A percentile compares a stretch with the other conserved stretches of the same genome.
Conservation (phyloP, 2,888 invertebrate genomes). For the Eupsilia transversa region DNA sequence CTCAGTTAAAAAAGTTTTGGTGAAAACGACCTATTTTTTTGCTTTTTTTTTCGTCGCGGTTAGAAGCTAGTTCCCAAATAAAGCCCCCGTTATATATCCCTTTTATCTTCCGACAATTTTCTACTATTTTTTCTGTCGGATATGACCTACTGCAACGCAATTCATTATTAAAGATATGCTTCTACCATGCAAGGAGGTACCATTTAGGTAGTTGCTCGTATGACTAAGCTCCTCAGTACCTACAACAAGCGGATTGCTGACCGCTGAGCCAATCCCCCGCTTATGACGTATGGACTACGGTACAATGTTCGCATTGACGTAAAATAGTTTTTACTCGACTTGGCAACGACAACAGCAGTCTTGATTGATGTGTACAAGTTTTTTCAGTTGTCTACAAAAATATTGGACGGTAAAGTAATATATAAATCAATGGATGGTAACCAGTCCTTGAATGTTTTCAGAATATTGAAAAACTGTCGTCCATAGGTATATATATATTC, state of each 20-base stretch:
- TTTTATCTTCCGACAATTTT: neutral
- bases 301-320: conserved; percentile 45
- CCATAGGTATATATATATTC: neutral
- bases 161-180: conserved; percentile 6
- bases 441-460: conserved; percentile 30
- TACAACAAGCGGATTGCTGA: conserved; percentile 29
- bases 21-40: no score
- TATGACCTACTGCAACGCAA: neutral
- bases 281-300: conserved; percentile 33
- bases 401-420: neutral
- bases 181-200: conserved; percentile 18
- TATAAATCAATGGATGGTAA: neutral
- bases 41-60: no score
- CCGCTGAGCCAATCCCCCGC: conserved; percentile 18
- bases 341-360: conserved; percentile 41
- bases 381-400: conserved; percentile 31
- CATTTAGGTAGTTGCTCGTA: conserved; percentile 18
- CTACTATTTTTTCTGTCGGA: neutral
- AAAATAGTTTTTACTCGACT: conserved; percentile 41
- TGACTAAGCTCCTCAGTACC: conserved; percentile 21
- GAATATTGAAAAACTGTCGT: conserved; percentile 6
- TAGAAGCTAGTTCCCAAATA: no score
- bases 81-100: no score
- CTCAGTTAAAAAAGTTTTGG: no score
- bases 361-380: conserved; percentile 41